These are phyloP conservation scores for Bufotes viridis DNA, from an alignment of 2,797 vertebrate genomes.

Conservation along the genomic window DNA sequence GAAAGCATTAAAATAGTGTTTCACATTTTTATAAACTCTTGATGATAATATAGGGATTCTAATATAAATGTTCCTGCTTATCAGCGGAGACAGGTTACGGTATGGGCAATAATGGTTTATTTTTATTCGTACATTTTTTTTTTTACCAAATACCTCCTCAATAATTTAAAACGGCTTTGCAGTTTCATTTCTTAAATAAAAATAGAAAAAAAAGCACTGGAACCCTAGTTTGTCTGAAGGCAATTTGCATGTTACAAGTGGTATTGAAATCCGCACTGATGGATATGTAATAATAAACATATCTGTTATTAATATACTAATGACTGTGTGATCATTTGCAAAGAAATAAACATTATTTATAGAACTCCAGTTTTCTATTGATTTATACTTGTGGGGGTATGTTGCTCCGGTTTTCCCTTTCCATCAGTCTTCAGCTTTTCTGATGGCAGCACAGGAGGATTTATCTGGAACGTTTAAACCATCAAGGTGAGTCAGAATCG, in stretches of 20 bases:
- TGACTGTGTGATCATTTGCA: conserved; percentile 82
- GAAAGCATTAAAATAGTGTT: conserved; percentile 59
- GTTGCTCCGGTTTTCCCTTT: neutral
- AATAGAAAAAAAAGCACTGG: conserved; percentile 89
- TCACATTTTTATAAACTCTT: conserved; percentile 67
- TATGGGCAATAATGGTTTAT: conserved; percentile 78
- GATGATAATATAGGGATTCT: conserved; percentile 75
- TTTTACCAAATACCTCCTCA: conserved; percentile 92
- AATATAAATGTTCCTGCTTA: conserved; percentile 73
- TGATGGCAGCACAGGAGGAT: neutral
- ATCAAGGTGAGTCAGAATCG: too few species aligned
- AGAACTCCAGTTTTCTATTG: conserved; percentile 64
- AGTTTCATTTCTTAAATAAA: conserved; percentile 89
- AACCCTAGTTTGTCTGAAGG: conserved; percentile 92
- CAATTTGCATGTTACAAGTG: conserved; percentile 94
- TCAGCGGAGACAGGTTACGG: conserved; percentile 73
- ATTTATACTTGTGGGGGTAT: neutral
- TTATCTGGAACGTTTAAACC: neutral
- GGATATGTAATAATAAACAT: conserved; percentile 99
- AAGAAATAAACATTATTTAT: conserved; percentile 84
- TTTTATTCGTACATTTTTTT: conserved; percentile 72
- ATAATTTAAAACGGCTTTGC: conserved; percentile 89
- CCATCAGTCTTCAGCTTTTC: neutral
- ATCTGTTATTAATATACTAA: conserved; percentile 89
- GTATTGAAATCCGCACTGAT: conserved; percentile 98